phyloP scores from a whole-genome alignment of 2,113 vertebrate genomes.

The Sebastes fasciatus region DNA sequence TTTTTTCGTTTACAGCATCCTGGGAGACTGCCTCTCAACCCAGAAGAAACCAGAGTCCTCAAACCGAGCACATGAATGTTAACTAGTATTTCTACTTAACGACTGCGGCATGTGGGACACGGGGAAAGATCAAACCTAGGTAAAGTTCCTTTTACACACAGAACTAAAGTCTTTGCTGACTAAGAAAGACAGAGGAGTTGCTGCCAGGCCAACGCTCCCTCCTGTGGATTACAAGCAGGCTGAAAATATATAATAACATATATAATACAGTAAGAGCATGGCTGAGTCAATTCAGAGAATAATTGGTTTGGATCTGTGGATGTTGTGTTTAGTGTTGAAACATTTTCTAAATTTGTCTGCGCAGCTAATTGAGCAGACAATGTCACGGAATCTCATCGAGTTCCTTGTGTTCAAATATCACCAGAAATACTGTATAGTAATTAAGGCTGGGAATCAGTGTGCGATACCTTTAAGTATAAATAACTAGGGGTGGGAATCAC shows the following conservation, averaged over 20 bases:
- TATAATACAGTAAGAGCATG: not conserved
- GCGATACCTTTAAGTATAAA: too few relatives aligned
- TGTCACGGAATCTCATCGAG: not conserved
- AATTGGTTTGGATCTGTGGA: slow-evolving; percentile 17
- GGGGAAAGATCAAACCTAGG: slow-evolving; percentile 23
- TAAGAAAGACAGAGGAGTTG: slow-evolving; percentile 14
- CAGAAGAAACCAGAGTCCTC: not conserved
- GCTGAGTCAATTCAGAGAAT: not conserved
- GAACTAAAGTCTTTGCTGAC: slow-evolving; percentile 27
- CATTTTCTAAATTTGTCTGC: not conserved
- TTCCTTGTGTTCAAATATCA: not conserved
- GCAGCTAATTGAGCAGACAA: not conserved
- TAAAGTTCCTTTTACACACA: slow-evolving; percentile 29
- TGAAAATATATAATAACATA: slow-evolving; percentile 3
- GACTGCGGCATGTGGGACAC: slow-evolving; percentile 5
- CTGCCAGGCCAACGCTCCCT: not conserved
- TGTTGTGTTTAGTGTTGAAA: not conserved
- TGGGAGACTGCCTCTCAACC: slow-evolving; percentile 28
- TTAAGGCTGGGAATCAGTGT: too few relatives aligned
- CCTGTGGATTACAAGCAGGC: slow-evolving; percentile 5
- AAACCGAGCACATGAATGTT: slow-evolving; percentile 53
- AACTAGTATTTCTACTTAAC: slow-evolving; percentile 50
- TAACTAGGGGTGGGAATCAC: too few relatives aligned
- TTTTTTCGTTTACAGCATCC: slow-evolving; percentile 30
- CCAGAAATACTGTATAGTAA: not conserved